Evolutionary conservation across 1,140 invertebrate species (phyloP).

Genomic region (Nebria ingens): DNA sequence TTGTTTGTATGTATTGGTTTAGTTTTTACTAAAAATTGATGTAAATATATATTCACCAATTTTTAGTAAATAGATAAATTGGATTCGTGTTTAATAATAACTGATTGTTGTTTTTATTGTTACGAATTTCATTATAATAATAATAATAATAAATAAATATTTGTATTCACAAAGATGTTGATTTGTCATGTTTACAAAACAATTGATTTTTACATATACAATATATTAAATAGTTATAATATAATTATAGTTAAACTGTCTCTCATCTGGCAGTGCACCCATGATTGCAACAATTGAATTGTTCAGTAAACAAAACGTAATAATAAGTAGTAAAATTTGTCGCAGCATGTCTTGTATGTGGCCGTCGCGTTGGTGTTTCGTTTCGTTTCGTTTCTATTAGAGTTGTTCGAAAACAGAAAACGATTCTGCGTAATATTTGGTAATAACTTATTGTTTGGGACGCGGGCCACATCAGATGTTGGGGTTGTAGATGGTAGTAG

Average conservation of each 20-base stretch:
- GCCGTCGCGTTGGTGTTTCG: not conserved
- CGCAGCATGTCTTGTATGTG: not conserved
- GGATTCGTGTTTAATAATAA: too few species aligned
- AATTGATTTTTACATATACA: not conserved
- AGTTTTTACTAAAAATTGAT: too few species aligned
- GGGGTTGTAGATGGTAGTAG: not conserved
- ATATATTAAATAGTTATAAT: not conserved
- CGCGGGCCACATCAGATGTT: not conserved
- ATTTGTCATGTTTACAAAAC: not conserved
- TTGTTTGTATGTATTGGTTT: too few species aligned
- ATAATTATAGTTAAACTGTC: not conserved
- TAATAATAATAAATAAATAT: conserved; percentile 9
- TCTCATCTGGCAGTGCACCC: conserved; percentile 28
- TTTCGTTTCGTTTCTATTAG: not conserved
- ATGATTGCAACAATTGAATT: conserved; percentile 23
- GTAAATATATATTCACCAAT: too few species aligned
- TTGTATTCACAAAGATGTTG: conserved; percentile 6
- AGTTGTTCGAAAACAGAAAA: not conserved
- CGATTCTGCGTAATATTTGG: not conserved
- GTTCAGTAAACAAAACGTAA: conserved; percentile 8
- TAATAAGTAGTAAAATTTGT: not conserved
- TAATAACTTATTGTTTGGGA: not conserved
- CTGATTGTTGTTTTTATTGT: not conserved
- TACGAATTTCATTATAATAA: not conserved
- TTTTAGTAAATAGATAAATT: too few species aligned